Base-by-base conservation (phyloP, 2,888 invertebrate genomes). In the Eudemis profundana region DNA sequence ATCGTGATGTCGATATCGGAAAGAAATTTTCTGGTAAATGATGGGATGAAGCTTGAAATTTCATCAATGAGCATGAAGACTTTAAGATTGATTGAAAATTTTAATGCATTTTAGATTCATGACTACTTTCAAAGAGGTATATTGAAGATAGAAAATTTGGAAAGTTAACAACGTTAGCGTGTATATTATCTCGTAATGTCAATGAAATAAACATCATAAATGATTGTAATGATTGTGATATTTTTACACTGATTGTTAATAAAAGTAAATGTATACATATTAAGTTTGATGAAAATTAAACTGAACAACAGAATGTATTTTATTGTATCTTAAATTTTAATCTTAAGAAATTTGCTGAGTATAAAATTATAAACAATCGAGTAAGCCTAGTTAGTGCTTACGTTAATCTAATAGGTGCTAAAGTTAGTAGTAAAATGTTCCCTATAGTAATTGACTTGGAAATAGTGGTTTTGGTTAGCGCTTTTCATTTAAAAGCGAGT, bases 361-460 rank as follows among this genome's bases (percentile, higher is more conserved):
- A 92, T 87, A 92, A 91, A 91, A 91, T 92, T 92, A 91, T 89
- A 90, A 91, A 91, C 85, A 78, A 81, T 81, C 63, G 79, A 78
- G 90, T 90, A 90, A 90, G 90, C 88, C 87, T 91, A 90, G 81
- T 78, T 79, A 75, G 83, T 81, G 90, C 89, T 91, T 91, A 91
- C 89, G 71, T 84, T 74, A 75, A 62, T 74, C 82, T 90, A 89
- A 83, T 90, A 91, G 87, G 86, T 89, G 89, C 90, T 92, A 86
- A 75, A 90, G 84, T 88, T 89, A 89, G 85, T 93, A 93, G 93
- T 93, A 93, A 93, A 93, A 94, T 95, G 95, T 95, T 95, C 95
- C 95, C 95, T 95, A 95, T 93, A 95, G 93, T 95, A 95, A 95
- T 95, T 95, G 95, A 95, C 95, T 95, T 95, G 94, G 95, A 95